Conservation (phyloP, 2,113 vertebrate species). For the Chaetura pelagica region DNA sequence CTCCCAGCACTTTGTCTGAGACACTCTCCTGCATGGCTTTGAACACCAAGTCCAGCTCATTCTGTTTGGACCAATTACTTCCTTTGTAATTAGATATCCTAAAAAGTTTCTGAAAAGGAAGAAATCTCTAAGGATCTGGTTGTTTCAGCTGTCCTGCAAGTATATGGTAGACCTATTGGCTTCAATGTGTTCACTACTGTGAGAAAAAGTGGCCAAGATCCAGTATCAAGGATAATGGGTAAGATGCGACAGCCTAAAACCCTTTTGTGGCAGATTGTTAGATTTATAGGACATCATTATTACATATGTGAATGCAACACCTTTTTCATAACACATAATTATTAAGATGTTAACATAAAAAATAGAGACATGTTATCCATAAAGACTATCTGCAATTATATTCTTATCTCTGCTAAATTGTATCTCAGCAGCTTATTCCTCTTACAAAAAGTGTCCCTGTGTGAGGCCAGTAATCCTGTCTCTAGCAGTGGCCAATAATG, state of each 20-base stretch:
- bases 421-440: background rate
- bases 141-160: background rate
- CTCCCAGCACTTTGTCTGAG: background rate
- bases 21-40: background rate
- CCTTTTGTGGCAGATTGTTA: background rate
- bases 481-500: background rate
- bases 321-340: background rate
- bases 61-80: background rate
- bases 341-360: background rate
- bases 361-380: background rate
- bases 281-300: background rate
- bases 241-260: background rate
- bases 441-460: background rate
- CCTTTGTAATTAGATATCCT: background rate
- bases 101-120: background rate
- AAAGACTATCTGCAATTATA: background rate
- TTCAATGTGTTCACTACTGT: background rate
- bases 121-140: background rate
- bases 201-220: background rate
- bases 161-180: background rate
- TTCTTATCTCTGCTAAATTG: background rate
- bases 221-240: background rate
- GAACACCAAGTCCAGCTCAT: background rate
- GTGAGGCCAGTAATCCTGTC: background rate
- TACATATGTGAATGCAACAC: background rate